These are phyloP conservation scores for Digitonthophagus gazella DNA, from an alignment of 2,888 invertebrate species.

Conservation along the genomic window DNA sequence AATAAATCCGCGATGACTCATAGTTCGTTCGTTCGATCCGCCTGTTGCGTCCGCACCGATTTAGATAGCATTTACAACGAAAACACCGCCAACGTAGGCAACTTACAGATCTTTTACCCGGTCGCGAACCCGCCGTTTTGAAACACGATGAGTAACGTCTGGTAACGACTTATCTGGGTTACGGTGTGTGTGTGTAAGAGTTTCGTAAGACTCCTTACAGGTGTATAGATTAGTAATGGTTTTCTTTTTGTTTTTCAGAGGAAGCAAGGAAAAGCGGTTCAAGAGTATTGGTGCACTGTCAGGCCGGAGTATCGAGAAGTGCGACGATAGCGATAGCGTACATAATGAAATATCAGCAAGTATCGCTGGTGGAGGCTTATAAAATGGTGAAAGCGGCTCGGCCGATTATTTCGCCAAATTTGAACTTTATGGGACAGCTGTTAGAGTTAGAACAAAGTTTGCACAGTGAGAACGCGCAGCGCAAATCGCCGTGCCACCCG, in stretches of 20 bases:
- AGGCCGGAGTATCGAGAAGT: constrained; percentile 91
- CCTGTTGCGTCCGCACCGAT: constrained; percentile 23
- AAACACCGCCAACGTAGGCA: constrained; percentile 16
- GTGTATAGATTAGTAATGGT: neutral
- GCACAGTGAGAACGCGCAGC: constrained; percentile 48
- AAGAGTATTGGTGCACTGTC: constrained; percentile 89
- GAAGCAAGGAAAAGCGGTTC: constrained; percentile 67
- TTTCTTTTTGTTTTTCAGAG: constrained; percentile 54
- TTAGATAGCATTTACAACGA: constrained; percentile 19
- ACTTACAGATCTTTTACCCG: constrained; percentile 4
- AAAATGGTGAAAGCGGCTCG: constrained; percentile 80
- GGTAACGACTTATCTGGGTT: neutral
- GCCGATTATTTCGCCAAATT: constrained; percentile 90
- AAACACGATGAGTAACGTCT: neutral
- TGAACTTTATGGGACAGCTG: constrained; percentile 92
- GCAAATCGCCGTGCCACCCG: constrained; percentile 51
- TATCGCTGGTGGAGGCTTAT: constrained; percentile 85
- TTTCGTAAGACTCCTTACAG: neutral
- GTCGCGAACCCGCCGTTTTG: neutral
- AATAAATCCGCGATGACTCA: constrained; percentile 19
- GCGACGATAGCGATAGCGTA: constrained; percentile 94
- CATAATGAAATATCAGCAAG: constrained; percentile 82
- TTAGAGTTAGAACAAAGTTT: constrained; percentile 77
- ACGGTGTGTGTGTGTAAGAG: neutral
- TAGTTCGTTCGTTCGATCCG: constrained; percentile 7